Evolutionary conservation across 2,888 invertebrate genomes (phyloP).

Genomic region (Tortrix viridana): DNA sequence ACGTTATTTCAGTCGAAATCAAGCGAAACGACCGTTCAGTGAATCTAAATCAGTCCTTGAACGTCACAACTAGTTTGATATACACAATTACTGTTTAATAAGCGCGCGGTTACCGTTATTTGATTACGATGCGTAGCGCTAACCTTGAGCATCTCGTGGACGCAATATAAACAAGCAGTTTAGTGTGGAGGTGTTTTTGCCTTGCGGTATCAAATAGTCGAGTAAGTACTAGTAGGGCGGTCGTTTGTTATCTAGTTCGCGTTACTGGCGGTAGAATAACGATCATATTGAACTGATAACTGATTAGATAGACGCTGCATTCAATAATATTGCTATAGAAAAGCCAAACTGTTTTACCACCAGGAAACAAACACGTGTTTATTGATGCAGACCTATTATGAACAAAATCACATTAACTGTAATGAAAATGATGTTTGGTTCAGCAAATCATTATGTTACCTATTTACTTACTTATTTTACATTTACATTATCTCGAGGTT

Average conservation of each 20-base stretch:
- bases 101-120: conserved; percentile 44
- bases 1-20: conserved; percentile 46
- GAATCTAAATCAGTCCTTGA: conserved; percentile 4
- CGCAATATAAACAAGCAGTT: conserved; percentile 46
- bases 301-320: conserved; percentile 73
- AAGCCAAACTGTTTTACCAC: conserved; percentile 2
- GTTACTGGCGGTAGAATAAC: conserved; percentile 57
- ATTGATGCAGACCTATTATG: background rate
- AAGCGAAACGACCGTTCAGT: conserved; percentile 20
- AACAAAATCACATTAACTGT: conserved; percentile 22
- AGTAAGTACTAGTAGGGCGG: conserved; percentile 52
- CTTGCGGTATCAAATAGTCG: conserved; percentile 39
- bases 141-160: conserved; percentile 75
- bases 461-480: too few relatives aligned
- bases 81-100: conserved; percentile 2
- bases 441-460: conserved; percentile 11
- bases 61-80: background rate
- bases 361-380: conserved; percentile 9
- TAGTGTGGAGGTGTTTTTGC: conserved; percentile 11
- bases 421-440: conserved; percentile 14
- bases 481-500: conserved; percentile 31
- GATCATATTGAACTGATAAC: conserved; percentile 77
- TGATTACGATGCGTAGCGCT: conserved; percentile 61
- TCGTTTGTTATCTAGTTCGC: conserved; percentile 39
- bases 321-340: conserved; percentile 56